A percentile compares a stretch with the other conserved stretches of the same genome.
These are phyloP conservation scores for Encarsia formosa DNA, from an alignment of 2,888 invertebrate genomes.

Conservation along the genomic window DNA sequence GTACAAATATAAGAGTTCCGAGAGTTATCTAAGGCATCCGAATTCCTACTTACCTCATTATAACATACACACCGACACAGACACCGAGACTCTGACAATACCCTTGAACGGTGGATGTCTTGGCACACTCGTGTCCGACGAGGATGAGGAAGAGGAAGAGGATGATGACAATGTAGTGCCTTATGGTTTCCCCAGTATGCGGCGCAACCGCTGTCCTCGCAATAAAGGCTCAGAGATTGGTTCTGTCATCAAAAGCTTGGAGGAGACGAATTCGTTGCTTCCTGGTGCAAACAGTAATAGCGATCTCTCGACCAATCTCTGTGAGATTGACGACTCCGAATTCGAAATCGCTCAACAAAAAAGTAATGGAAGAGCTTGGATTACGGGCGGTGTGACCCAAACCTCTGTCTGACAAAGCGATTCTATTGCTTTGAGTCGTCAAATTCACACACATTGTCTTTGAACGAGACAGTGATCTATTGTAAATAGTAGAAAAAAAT, in stretches of 20 bases:
- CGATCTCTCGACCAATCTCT: slow-evolving; percentile 81
- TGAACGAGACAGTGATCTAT: no score
- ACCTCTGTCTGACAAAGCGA: slow-evolving; percentile 53
- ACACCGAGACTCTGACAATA: slow-evolving; percentile 53
- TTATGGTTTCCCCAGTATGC: slow-evolving; percentile 54
- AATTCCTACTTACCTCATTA: slow-evolving; percentile 76
- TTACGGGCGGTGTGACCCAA: slow-evolving; percentile 50
- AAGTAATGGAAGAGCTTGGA: slow-evolving; percentile 48
- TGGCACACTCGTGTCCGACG: slow-evolving; percentile 47
- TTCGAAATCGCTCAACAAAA: slow-evolving; percentile 58
- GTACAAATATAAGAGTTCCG: slow-evolving; percentile 55
- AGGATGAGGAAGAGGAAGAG: slow-evolving; percentile 39
- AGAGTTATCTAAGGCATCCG: slow-evolving; percentile 76
- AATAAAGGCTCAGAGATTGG: slow-evolving; percentile 52
- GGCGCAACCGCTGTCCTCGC: slow-evolving; percentile 49
- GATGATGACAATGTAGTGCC: slow-evolving; percentile 53
- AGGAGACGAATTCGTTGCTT: slow-evolving; percentile 72
- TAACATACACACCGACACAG: slow-evolving; percentile 65
- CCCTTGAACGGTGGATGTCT: slow-evolving; percentile 43
- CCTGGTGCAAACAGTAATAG: slow-evolving; percentile 73
- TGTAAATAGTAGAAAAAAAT: no score
- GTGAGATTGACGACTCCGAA: slow-evolving; percentile 90
- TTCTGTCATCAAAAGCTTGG: slow-evolving; percentile 68
- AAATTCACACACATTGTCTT: no score
- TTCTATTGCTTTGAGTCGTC: no score